A percentile compares a stretch with the other conserved stretches of the same genome.
These are phyloP conservation scores for Phoxinus phoxinus DNA, from an alignment of 2,113 vertebrate genomes.

Conservation along the genomic window DNA sequence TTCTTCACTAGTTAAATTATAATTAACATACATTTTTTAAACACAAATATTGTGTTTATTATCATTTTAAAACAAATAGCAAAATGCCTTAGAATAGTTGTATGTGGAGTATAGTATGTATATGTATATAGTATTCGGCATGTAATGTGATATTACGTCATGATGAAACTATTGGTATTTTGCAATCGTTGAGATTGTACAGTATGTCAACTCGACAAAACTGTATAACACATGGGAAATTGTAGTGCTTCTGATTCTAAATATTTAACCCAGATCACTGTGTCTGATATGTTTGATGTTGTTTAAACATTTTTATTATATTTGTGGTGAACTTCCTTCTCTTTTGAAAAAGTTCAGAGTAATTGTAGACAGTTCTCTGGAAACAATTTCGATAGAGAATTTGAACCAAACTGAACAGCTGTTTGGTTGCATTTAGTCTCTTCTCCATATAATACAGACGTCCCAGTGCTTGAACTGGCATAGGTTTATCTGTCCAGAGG, in stretches of 20 bases:
- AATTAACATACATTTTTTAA: neutral
- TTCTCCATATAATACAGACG: neutral
- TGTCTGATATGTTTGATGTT: neutral
- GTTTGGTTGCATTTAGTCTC: neutral
- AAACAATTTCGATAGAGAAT: constrained; percentile 3
- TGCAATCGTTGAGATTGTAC: neutral
- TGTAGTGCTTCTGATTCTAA: neutral
- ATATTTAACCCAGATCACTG: neutral
- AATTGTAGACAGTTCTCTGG: neutral
- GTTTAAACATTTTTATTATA: neutral
- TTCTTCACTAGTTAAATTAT: neutral
- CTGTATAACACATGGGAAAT: neutral
- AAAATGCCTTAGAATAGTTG: neutral
- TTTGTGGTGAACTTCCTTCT: neutral
- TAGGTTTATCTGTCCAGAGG: neutral
- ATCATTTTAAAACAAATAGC: neutral
- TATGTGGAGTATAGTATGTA: neutral
- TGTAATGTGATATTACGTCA: neutral
- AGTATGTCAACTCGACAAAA: constrained; percentile 1
- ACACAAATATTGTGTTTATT: neutral
- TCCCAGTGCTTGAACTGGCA: neutral
- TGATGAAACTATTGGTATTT: neutral
- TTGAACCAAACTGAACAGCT: neutral
- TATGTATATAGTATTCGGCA: neutral
- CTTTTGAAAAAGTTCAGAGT: neutral